A percentile compares a stretch with the other conserved stretches of the same genome.
These are phyloP conservation scores for Palythoa heliodiscus DNA, from an alignment of 92 coral and sea anemone genomes.

Conservation along the genomic window DNA sequence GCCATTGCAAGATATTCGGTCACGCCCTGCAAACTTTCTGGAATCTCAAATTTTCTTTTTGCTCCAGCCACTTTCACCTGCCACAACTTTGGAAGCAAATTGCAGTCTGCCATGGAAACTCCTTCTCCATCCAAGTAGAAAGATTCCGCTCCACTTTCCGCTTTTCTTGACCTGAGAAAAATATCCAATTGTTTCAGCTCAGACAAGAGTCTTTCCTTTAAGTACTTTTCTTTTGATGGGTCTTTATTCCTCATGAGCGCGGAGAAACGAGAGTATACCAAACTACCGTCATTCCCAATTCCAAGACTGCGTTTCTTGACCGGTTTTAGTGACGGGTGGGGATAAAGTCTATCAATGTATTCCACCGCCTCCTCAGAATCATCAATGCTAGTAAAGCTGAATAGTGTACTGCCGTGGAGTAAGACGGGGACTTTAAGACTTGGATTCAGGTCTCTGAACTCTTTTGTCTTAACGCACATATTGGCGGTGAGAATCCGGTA, in stretches of 20 bases:
- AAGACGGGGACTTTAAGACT: constrained; percentile 32
- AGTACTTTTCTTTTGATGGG: constrained; percentile 1
- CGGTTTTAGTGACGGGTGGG: constrained; percentile 24
- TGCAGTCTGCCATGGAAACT: constrained; percentile 21
- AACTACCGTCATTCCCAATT: constrained; percentile 5
- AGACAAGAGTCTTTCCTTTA: constrained; percentile 20
- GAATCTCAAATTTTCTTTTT: constrained; percentile 26
- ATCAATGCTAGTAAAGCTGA: constrained; percentile 5
- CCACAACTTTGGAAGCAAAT: constrained; percentile 32
- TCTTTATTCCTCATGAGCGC: constrained; percentile 35
- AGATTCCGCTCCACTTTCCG: neutral
- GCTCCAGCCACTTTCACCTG: constrained; percentile 28
- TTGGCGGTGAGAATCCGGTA: constrained; percentile 26
- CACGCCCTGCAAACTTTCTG: constrained; percentile 7
- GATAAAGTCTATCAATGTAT: constrained; percentile 15
- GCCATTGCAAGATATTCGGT: constrained; percentile 26
- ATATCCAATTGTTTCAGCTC: constrained; percentile 28
- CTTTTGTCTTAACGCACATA: constrained; percentile 25
- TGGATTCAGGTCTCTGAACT: constrained; percentile 33
- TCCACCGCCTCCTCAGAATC: constrained; percentile 19
- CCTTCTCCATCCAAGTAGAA: constrained; percentile 16
- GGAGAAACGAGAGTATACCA: constrained; percentile 16
- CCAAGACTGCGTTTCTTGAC: neutral
- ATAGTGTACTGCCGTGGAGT: constrained; percentile 10
- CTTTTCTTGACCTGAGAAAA: constrained; percentile 20